phyloP scores from a whole-genome alignment of 2,888 invertebrate species.

The Diaperis boleti region DNA sequence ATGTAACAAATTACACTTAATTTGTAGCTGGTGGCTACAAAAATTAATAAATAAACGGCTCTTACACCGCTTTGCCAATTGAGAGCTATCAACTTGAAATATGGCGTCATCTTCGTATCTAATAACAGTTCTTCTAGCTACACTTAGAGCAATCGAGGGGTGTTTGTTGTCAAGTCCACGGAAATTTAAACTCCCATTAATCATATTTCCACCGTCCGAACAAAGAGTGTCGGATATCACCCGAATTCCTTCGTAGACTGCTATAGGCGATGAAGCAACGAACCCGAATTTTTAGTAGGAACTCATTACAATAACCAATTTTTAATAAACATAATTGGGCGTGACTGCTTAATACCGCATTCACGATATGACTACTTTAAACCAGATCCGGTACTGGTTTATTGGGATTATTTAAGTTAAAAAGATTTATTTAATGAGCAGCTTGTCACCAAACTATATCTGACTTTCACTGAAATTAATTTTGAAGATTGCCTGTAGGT shows the following conservation, averaged over 20 bases:
- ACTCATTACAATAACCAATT: slow-evolving; percentile 27
- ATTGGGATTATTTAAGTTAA: slow-evolving; percentile 7
- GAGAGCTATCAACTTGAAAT: slow-evolving; percentile 5
- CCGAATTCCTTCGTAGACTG: slow-evolving; percentile 22
- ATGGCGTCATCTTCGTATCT: slow-evolving; percentile 20
- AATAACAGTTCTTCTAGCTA: slow-evolving; percentile 15
- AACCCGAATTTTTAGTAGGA: slow-evolving; percentile 14
- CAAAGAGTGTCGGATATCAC: neutral
- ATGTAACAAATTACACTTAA: slow-evolving; percentile 22
- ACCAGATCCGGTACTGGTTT: slow-evolving; percentile 15
- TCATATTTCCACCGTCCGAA: slow-evolving; percentile 17
- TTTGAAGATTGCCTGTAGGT: slow-evolving; percentile 28
- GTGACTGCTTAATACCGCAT: slow-evolving; percentile 24
- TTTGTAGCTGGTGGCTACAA: slow-evolving; percentile 20
- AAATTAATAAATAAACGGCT: slow-evolving; percentile 29
- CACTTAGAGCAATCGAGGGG: slow-evolving; percentile 20
- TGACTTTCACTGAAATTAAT: slow-evolving; percentile 34
- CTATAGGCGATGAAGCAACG: slow-evolving; percentile 27
- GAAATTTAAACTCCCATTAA: slow-evolving; percentile 9
- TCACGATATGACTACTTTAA: slow-evolving; percentile 22
- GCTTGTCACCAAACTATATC: slow-evolving; percentile 23
- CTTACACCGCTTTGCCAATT: slow-evolving; percentile 1
- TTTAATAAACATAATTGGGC: slow-evolving; percentile 30
- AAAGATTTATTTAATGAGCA: slow-evolving; percentile 13
- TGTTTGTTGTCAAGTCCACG: slow-evolving; percentile 19